Evolutionary conservation across 1,140 invertebrate genomes (phyloP).

Genomic region (Camponotus pennsylvanicus): DNA sequence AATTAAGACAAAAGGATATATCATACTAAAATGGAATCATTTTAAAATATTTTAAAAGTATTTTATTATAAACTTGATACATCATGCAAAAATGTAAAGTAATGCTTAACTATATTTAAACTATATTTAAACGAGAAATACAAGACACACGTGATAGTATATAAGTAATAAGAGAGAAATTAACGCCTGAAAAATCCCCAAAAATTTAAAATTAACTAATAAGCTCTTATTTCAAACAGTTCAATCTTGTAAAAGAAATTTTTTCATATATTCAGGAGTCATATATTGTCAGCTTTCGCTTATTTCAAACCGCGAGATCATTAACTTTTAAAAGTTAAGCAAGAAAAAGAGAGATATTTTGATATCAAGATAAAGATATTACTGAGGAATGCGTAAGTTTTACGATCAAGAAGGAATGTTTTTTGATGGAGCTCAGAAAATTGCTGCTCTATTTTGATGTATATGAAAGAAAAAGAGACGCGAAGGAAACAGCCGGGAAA

Average conservation of each 20-base stretch:
- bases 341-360: background rate
- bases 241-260: background rate
- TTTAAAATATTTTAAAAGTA: background rate
- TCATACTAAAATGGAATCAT: constrained; percentile 36
- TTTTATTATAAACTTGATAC: background rate
- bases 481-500: background rate
- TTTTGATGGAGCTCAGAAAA: too few relatives aligned
- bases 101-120: background rate
- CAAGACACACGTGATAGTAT: background rate
- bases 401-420: background rate
- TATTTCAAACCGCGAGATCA: background rate
- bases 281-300: background rate
- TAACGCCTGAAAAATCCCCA: background rate
- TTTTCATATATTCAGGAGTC: background rate
- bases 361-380: background rate
- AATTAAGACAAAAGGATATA: constrained; percentile 30
- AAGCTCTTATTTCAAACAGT: background rate
- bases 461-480: too few relatives aligned
- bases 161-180: background rate
- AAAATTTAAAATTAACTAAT: background rate
- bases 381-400: background rate
- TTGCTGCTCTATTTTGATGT: too few relatives aligned
- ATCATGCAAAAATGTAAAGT: background rate
- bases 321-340: background rate
- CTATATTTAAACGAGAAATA: background rate